Evolutionary conservation across 64 coral and sea anemone genomes (phyloP).

Genomic region (Montipora sp.): DNA sequence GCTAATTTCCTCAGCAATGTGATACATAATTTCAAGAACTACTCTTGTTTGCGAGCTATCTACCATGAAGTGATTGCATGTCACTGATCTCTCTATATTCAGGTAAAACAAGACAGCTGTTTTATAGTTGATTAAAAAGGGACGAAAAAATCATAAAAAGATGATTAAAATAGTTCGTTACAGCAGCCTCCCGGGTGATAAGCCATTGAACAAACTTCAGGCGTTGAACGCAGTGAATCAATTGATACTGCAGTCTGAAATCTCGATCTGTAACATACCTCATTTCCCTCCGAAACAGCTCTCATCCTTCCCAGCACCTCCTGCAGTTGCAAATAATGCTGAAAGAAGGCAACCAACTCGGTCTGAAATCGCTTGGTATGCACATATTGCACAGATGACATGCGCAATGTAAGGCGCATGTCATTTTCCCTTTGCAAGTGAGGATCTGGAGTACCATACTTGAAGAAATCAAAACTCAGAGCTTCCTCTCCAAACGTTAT

Average conservation of each 20-base stretch:
- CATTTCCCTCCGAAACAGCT: slow-evolving; percentile 84
- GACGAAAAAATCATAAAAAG: too few relatives aligned
- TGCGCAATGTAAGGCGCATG: slow-evolving; percentile 82
- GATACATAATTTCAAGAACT: too few relatives aligned
- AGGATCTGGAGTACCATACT: slow-evolving; percentile 90
- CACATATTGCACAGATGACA: slow-evolving; percentile 99
- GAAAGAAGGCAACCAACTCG: slow-evolving; percentile 90
- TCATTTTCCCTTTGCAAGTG: slow-evolving; percentile 75
- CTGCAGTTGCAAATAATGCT: slow-evolving; percentile 92
- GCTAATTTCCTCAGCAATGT: too few relatives aligned
- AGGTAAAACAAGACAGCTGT: too few relatives aligned
- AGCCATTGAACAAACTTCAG: too few relatives aligned
- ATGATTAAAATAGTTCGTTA: too few relatives aligned
- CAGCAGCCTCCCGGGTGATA: too few relatives aligned
- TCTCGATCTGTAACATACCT: slow-evolving; percentile 1
- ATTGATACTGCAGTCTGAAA: neutral
- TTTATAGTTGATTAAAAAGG: too few relatives aligned
- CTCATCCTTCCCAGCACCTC: slow-evolving; percentile 95
- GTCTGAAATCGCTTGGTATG: slow-evolving; percentile 86
- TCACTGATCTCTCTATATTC: too few relatives aligned
- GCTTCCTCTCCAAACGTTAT: slow-evolving; percentile 96
- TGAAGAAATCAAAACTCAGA: slow-evolving; percentile 87
- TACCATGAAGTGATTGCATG: too few relatives aligned
- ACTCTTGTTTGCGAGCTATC: too few relatives aligned
- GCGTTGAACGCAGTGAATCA: neutral